Base-by-base conservation (phyloP, 2,113 vertebrate genomes). In the Barbus barbus region DNA sequence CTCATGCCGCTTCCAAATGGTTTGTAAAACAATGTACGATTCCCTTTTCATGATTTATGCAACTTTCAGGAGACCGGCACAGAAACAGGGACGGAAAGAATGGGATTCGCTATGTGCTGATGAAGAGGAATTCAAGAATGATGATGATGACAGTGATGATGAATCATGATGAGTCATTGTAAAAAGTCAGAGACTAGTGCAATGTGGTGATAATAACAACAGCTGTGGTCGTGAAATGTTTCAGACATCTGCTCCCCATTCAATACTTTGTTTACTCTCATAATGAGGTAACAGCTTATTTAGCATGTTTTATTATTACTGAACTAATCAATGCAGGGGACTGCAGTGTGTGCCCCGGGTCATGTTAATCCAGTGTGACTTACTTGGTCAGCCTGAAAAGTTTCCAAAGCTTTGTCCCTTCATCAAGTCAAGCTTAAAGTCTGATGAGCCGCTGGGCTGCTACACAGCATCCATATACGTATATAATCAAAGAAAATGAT, bases 21-120 rank as follows among this genome's bases (percentile, higher is more conserved):
- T 90, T 88, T 92, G 92, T 92, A 94, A 94, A 95, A 94, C 93
- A 93, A 93, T 91, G 93, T 92, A 92, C 89, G 88, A 92, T 93
- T 90, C 89, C 87, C 91, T 88, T 90, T 86, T 87, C 86, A 90
- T 93, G 84, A 87, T 90, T 94, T 91, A 92, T 90, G 88, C 20
- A 73, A 90, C 88, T 87, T 86, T 86, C 72, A 84, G 83, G 63
- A 73, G 80, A 81, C 79, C 14, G 65, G 46, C 79, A 16, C 22
- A 67, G 84, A 22, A 46, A 24, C 84, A 44, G 71, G 41, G 78
- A 80, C 71, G 67, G 60, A 87, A 77, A 24, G 79, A 73, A 84
- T 78, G 46, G 46, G 58, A 69, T 78, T 60, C 75, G 5, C 51
- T 58, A 58, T 78, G 53, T 78, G 48, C 75, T 78, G 75, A 78